Base-by-base conservation (phyloP, 2,797 vertebrate species). In the Semotilus atromaculatus region DNA sequence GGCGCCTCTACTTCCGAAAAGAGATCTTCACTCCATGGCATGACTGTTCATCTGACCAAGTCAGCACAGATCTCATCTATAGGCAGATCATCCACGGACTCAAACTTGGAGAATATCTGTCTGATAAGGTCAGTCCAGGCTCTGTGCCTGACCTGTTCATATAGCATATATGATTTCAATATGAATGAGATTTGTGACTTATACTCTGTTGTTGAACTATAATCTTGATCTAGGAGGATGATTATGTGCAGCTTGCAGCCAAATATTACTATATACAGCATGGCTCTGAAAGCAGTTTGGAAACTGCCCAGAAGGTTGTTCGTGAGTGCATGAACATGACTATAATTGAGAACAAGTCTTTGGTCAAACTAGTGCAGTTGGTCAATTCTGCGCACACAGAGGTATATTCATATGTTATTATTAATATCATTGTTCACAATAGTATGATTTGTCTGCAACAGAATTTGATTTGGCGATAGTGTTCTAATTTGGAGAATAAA, bases 11-110 rank as follows among this genome's bases (percentile, higher is more conserved):
- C 90, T 94, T 98, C 91, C 95, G 96, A 16, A 99, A 99, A 90
- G 97, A 99, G 85, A 93, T 97, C 89, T 99, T 99, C 89, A 94
- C 93, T 0, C 98, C 98, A 1, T 99, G 98, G 98, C 98, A 99
- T 9, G 91, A 96, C 91, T 95, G 94, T 89, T 89, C 43, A 10
- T 51, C 89, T 29, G 98, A 99, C 86, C 88, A 93, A 0, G 19
- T 97, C 90, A 96, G 97, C 95, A 99, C 98, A 0, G 93, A 97
- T 2, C 97, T 99, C 60, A 97, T 98, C 77, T 99, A 99, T 92
- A 94, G 87, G 84, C 98, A 99, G 91, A 76, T 99, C 89, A 94
- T 99, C 85, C 95, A 92, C 0, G 96, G 95, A 14, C 70, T 99
- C 68, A 94, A 97, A 87, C 94, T 93, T 0, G 96, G 96, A 77